phyloP scores from a whole-genome alignment of 2,888 invertebrate species.

The Drosophila anceps region DNA sequence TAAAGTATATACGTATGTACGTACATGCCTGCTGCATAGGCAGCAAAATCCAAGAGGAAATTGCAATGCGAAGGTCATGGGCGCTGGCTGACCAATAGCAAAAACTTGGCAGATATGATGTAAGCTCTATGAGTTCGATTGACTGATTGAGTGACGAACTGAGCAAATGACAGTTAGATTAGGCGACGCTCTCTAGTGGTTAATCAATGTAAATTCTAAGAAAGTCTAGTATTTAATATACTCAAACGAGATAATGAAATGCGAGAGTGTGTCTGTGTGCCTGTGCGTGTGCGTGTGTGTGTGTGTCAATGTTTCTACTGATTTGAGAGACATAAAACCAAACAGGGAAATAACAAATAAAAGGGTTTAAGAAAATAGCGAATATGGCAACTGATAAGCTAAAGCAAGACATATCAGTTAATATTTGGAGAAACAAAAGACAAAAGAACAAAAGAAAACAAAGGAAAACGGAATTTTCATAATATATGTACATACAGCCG shows the following conservation, averaged over 20 bases:
- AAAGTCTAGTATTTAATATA: slow-evolving; percentile 7
- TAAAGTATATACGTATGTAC: not conserved
- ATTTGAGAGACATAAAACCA: not conserved
- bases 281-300: not conserved
- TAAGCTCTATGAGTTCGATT: slow-evolving; percentile 5
- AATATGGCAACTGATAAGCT: not conserved
- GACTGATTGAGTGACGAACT: not conserved
- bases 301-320: not conserved
- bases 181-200: not conserved
- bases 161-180: not conserved
- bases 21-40: not conserved
- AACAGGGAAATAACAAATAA: not conserved
- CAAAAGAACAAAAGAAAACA: not conserved
- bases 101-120: not conserved
- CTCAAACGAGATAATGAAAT: not conserved
- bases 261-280: not conserved
- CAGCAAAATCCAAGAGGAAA: slow-evolving; percentile 2
- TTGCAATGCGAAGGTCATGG: not conserved
- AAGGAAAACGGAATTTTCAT: not conserved
- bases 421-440: too few species aligned
- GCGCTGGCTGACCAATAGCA: not conserved
- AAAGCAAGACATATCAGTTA: not conserved
- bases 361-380: not conserved
- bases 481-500: too few species aligned
- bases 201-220: slow-evolving; percentile 1